Evolutionary conservation across 2,113 vertebrate species (phyloP).

Genomic region (Leptobrachium ailaonicum): DNA sequence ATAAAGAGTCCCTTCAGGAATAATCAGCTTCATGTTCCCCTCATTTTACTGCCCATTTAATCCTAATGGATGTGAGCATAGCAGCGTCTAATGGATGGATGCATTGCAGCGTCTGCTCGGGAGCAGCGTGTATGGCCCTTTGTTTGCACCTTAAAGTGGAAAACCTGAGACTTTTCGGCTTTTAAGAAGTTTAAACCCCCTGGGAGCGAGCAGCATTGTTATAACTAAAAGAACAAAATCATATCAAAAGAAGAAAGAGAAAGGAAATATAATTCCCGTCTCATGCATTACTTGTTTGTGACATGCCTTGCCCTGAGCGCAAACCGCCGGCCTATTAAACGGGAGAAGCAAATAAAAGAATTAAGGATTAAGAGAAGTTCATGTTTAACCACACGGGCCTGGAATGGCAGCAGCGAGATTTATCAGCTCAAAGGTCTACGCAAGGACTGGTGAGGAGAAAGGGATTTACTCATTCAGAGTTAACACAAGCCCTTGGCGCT

Average conservation of each 20-base stretch:
- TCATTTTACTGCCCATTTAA: too few relatives aligned
- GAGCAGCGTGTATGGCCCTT: too few relatives aligned
- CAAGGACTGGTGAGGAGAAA: slow-evolving; percentile 60
- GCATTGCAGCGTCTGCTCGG: too few relatives aligned
- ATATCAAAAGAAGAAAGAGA: slow-evolving; percentile 34
- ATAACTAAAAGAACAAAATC: slow-evolving; percentile 8
- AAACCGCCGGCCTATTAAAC: slow-evolving; percentile 54
- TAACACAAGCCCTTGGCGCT: slow-evolving; percentile 68
- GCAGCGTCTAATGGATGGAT: too few relatives aligned
- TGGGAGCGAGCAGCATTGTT: slow-evolving; percentile 14
- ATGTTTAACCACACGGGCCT: slow-evolving; percentile 62
- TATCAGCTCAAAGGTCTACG: slow-evolving; percentile 62
- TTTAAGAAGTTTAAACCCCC: slow-evolving; percentile 30
- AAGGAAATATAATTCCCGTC: slow-evolving; percentile 24
- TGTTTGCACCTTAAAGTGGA: slow-evolving; percentile 12
- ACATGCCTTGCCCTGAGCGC: slow-evolving; percentile 38
- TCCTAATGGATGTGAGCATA: too few relatives aligned
- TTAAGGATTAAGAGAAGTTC: slow-evolving; percentile 53
- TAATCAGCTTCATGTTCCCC: too few relatives aligned
- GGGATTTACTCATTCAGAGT: slow-evolving; percentile 61
- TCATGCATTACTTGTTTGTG: slow-evolving; percentile 29
- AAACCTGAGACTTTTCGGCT: background rate
- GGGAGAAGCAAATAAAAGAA: slow-evolving; percentile 58
- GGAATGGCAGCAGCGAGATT: slow-evolving; percentile 58
- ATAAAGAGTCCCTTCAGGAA: too few relatives aligned